These are phyloP conservation scores for Tetanocera ferruginea DNA, from an alignment of 2,888 invertebrate species.

Conservation along the genomic window DNA sequence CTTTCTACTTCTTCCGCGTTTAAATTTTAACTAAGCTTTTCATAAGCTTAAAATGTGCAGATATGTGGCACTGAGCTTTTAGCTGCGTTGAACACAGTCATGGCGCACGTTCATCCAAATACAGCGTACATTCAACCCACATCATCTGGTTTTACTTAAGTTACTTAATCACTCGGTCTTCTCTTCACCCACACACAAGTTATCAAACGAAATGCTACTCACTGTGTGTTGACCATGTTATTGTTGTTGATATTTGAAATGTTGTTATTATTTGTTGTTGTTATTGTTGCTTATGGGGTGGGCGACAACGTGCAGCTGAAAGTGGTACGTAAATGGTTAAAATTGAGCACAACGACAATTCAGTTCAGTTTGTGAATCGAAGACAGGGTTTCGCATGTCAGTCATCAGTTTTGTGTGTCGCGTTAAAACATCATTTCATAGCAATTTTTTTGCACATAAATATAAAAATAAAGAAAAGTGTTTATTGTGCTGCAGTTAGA, in stretches of 20 bases:
- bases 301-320: not conserved
- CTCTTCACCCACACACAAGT: not conserved
- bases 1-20: not conserved
- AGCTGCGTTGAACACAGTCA: not conserved
- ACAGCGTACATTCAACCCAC: slow-evolving; percentile 20
- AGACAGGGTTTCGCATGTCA: not conserved
- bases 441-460: too few species aligned
- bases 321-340: slow-evolving; percentile 7
- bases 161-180: not conserved
- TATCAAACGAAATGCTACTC: not conserved
- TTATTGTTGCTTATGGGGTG: not conserved
- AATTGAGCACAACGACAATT: not conserved
- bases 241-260: not conserved
- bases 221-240: not conserved
- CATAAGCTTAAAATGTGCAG: not conserved
- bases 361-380: slow-evolving; percentile 6
- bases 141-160: not conserved
- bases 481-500: too few species aligned
- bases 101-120: not conserved
- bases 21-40: too few species aligned
- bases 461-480: too few species aligned
- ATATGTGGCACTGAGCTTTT: too few species aligned
- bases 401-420: not conserved
- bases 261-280: not conserved
- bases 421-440: too few species aligned